These are phyloP conservation scores for Crotalus helleri DNA, from an alignment of 2,113 vertebrate genomes.

Conservation along the genomic window DNA sequence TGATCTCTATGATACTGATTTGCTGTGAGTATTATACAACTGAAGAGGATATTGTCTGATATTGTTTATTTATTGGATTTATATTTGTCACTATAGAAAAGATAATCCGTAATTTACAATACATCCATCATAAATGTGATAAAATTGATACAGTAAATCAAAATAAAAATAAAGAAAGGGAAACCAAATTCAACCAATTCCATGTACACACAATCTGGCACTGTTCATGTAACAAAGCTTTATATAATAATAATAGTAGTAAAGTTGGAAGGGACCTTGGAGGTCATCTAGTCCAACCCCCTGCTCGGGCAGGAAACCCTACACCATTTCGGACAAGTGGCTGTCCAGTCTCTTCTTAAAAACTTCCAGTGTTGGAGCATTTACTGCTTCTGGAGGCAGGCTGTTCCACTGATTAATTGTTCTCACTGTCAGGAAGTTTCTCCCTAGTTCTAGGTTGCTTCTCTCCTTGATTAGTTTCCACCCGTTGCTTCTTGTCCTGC, in stretches of 20 bases:
- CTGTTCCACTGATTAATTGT: no score
- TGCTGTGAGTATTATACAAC: not conserved
- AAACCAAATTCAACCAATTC: not conserved
- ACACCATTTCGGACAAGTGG: no score
- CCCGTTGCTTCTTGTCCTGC: no score
- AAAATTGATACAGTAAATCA: not conserved
- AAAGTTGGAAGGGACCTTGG: no score
- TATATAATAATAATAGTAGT: not conserved
- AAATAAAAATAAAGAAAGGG: not conserved
- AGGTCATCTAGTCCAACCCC: no score
- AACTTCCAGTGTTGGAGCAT: no score
- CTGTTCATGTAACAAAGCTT: not conserved
- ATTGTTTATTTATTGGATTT: not conserved
- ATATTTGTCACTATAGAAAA: not conserved
- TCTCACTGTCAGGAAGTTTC: no score
- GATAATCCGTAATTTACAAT: not conserved
- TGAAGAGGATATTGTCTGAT: not conserved
- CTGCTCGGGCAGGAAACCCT: no score
- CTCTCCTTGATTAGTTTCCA: no score
- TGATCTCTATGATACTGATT: not conserved
- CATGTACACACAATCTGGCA: not conserved
- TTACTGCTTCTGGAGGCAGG: no score
- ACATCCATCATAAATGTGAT: not conserved
- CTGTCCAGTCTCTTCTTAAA: no score
- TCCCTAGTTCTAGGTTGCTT: no score